Evolutionary conservation across 2,797 vertebrate species (phyloP).

Genomic region (Bradypodion pumilum): DNA sequence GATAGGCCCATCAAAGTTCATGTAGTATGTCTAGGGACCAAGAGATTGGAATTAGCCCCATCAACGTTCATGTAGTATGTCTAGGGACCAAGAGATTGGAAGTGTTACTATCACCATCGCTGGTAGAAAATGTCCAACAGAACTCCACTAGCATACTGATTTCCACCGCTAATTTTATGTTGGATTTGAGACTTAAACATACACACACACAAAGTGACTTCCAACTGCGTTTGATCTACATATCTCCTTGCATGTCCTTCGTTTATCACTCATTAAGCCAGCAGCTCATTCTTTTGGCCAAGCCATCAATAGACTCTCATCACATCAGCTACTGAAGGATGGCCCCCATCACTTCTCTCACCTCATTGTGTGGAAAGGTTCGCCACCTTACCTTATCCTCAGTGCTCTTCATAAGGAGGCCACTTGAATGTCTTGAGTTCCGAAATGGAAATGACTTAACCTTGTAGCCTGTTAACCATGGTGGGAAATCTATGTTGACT

Average conservation of each 20-base stretch:
- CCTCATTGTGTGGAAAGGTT: slow-evolving; percentile 81
- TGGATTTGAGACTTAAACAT: not conserved
- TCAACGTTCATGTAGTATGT: not conserved
- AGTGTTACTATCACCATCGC: not conserved
- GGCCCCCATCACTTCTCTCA: slow-evolving; percentile 73
- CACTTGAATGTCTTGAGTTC: slow-evolving; percentile 55
- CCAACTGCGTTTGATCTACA: slow-evolving; percentile 50
- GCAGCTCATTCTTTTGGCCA: slow-evolving; percentile 77
- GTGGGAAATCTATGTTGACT: slow-evolving; percentile 75
- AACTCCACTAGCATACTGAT: not conserved
- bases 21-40: not conserved
- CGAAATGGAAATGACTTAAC: slow-evolving; percentile 73
- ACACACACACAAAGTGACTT: slow-evolving; percentile 54
- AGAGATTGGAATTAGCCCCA: not conserved
- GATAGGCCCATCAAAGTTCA: not conserved
- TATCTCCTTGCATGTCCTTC: not conserved
- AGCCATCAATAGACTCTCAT: slow-evolving; percentile 73
- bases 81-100: not conserved
- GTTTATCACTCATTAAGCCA: slow-evolving; percentile 77
- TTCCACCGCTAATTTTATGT: not conserved
- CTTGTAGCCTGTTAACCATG: slow-evolving; percentile 69
- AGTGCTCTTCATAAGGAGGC: slow-evolving; percentile 76
- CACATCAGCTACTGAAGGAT: slow-evolving; percentile 63
- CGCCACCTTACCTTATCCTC: slow-evolving; percentile 77
- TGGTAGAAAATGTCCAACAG: not conserved